A percentile compares a stretch with the other conserved stretches of the same genome.
Conservation (phyloP, 2,888 invertebrate species). For the Brachyopa scutellaris region DNA sequence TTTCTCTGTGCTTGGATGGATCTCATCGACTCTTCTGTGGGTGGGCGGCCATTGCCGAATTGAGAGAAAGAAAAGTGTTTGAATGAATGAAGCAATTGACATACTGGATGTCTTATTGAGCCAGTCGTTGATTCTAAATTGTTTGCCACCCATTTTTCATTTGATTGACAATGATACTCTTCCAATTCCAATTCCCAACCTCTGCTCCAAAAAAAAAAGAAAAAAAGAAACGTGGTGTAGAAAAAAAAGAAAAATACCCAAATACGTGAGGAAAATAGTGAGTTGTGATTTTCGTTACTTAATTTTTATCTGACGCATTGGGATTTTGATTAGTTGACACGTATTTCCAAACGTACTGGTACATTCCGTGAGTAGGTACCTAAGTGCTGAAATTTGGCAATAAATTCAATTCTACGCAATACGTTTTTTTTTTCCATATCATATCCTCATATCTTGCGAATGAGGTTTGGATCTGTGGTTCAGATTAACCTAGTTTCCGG, state of each 20-base stretch:
- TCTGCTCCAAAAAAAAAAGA: not conserved
- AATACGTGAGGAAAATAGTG: slow-evolving; percentile 59
- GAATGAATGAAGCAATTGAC: slow-evolving; percentile 46
- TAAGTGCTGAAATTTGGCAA: no score
- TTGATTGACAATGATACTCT: slow-evolving; percentile 59
- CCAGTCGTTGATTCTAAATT: slow-evolving; percentile 62
- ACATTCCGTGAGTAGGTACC: no score
- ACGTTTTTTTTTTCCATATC: no score
- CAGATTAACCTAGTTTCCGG: no score
- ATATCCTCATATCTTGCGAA: no score
- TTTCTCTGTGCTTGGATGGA: slow-evolving; percentile 1
- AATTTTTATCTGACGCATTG: slow-evolving; percentile 54
- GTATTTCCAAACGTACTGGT: slow-evolving; percentile 11
- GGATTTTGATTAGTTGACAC: slow-evolving; percentile 51
- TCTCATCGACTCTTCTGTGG: slow-evolving; percentile 4
- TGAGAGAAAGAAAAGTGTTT: slow-evolving; percentile 35
- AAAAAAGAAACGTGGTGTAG: no score
- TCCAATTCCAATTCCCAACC: not conserved
- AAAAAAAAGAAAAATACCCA: not conserved
- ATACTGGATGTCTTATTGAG: slow-evolving; percentile 66
- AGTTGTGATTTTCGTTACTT: slow-evolving; percentile 60
- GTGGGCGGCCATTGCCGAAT: slow-evolving; percentile 11
- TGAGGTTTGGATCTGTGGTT: no score
- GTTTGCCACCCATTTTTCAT: slow-evolving; percentile 57
- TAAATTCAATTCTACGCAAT: no score